Evolutionary conservation across 2,113 vertebrate species (phyloP).

Genomic region (Archocentrus centrarchus): DNA sequence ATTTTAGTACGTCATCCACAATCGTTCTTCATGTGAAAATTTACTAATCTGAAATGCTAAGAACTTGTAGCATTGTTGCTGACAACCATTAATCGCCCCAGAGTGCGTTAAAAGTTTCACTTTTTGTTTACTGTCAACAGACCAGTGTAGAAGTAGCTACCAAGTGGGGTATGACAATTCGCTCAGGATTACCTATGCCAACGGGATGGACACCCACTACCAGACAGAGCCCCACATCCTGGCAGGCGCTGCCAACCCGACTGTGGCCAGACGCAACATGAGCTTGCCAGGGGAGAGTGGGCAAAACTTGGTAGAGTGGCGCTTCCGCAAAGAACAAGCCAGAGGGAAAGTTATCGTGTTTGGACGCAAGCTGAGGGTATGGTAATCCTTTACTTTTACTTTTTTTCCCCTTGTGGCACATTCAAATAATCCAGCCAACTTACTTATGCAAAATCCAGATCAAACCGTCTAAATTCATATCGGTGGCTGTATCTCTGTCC

Average conservation of each 20-base stretch:
- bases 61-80: background rate
- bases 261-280: slow-evolving; percentile 94
- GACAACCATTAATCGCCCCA: background rate
- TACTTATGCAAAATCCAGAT: slow-evolving; percentile 8
- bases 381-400: slow-evolving; percentile 23
- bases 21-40: slow-evolving; percentile 7
- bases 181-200: slow-evolving; percentile 92
- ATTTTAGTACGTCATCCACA: slow-evolving; percentile 39
- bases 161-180: slow-evolving; percentile 95
- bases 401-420: background rate
- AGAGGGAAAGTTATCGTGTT: slow-evolving; percentile 96
- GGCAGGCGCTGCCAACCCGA: slow-evolving; percentile 94
- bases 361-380: slow-evolving; percentile 94
- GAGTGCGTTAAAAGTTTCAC: background rate
- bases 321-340: slow-evolving; percentile 95
- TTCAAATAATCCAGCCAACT: background rate
- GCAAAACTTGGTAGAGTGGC: slow-evolving; percentile 97
- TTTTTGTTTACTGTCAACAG: slow-evolving; percentile 73
- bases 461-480: slow-evolving; percentile 1
- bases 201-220: slow-evolving; percentile 94
- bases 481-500: background rate
- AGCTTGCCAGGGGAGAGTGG: slow-evolving; percentile 94
- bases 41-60: slow-evolving; percentile 26
- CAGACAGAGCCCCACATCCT: slow-evolving; percentile 96
- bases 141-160: slow-evolving; percentile 94